Evolutionary conservation across 2,888 invertebrate species (phyloP).

Genomic region (Drosophila conformis): DNA sequence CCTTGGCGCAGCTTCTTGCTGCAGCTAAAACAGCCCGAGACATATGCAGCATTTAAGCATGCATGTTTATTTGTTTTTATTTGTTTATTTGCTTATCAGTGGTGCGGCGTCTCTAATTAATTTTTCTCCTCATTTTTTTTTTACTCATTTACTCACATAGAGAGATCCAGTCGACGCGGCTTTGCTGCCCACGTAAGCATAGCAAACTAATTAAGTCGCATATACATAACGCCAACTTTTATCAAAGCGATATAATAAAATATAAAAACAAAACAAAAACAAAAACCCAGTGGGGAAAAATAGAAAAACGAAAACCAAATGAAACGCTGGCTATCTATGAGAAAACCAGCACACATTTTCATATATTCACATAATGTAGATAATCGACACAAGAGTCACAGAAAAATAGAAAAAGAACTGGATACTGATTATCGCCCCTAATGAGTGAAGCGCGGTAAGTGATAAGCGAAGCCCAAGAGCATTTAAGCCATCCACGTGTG

Average conservation of each 20-base stretch:
- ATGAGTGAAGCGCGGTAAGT: conserved; percentile 60
- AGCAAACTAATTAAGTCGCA: conserved; percentile 76
- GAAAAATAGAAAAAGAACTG: conserved; percentile 30
- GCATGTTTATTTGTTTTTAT: conserved; percentile 53
- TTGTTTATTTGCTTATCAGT: conserved; percentile 73
- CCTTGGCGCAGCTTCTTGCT: conserved; percentile 18
- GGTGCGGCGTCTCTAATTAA: conserved; percentile 71
- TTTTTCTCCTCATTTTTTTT: conserved; percentile 40
- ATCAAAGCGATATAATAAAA: conserved; percentile 66
- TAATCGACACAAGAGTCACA: conserved; percentile 47
- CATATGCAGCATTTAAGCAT: background rate
- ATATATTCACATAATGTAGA: conserved; percentile 35
- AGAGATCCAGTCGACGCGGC: conserved; percentile 57
- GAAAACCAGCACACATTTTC: conserved; percentile 30
- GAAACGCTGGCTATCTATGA: conserved; percentile 54
- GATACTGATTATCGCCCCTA: conserved; percentile 64
- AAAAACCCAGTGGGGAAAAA: conserved; percentile 27
- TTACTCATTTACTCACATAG: conserved; percentile 9
- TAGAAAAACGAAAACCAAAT: conserved; percentile 27
- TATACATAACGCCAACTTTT: conserved; percentile 70
- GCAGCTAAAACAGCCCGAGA: conserved; percentile 21
- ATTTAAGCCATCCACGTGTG: conserved; percentile 64
- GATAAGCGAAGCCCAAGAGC: conserved; percentile 54
- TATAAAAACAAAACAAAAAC: conserved; percentile 35
- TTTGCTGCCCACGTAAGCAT: conserved; percentile 63